Conservation (phyloP, 2,797 vertebrate species). For the Myotis daubentonii region DNA sequence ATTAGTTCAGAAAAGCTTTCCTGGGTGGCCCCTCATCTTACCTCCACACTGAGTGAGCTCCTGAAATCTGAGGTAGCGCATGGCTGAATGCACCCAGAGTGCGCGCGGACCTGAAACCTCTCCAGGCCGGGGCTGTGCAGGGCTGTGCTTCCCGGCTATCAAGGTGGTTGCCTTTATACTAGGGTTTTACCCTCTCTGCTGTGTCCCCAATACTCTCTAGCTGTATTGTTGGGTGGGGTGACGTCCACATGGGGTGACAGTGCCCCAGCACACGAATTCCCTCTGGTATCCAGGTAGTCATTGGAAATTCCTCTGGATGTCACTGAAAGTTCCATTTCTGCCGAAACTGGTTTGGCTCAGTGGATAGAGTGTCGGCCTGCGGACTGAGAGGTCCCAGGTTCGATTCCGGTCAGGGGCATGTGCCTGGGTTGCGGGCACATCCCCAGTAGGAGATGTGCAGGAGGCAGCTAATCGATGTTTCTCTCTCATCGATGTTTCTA, state of each 20-base stretch:
- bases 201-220: neutral
- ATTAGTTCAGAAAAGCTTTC: neutral
- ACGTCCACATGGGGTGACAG: fast-evolving
- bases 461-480: no score
- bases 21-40: neutral
- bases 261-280: fast-evolving
- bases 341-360: no score
- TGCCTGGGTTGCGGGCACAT: no score
- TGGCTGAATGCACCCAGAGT: neutral
- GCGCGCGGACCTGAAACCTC: neutral
- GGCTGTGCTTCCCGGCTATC: neutral
- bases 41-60: neutral
- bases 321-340: slow-evolving; percentile 35
- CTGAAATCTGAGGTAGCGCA: neutral
- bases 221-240: neutral
- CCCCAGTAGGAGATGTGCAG: no score
- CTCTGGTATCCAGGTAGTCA: neutral
- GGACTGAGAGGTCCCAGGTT: no score
- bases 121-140: neutral
- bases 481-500: no score
- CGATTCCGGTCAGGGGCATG: no score
- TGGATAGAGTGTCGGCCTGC: no score
- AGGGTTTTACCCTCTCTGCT: fast-evolving
- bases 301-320: slow-evolving; percentile 20
- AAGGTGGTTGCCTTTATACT: neutral